These are phyloP conservation scores for Plutella xylostella DNA, from an alignment of 2,888 invertebrate species.

Conservation along the genomic window DNA sequence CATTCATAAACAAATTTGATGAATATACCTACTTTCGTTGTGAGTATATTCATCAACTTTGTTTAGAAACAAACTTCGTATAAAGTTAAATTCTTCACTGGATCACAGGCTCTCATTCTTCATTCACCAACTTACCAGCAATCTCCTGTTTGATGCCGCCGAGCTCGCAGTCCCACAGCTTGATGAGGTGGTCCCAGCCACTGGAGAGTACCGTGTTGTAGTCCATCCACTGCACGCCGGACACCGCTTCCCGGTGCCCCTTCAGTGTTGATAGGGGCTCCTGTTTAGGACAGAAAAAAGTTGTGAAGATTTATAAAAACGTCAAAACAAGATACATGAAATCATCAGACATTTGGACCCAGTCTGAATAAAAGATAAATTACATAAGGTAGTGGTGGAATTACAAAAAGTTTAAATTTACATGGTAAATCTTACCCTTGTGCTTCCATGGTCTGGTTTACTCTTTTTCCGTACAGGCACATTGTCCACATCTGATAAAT, in stretches of 20 bases:
- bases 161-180: constrained; percentile 92
- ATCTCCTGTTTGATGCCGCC: constrained; percentile 87
- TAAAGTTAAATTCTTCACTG: too few species aligned
- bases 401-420: not conserved
- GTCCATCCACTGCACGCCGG: constrained; percentile 87
- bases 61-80: too few species aligned
- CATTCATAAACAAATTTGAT: too few species aligned
- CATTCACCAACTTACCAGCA: constrained; percentile 60
- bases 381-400: not conserved
- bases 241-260: constrained; percentile 93
- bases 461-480: constrained; percentile 71
- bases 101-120: too few species aligned
- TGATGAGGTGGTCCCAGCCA: constrained; percentile 96
- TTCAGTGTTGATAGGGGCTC: constrained; percentile 88
- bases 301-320: not conserved
- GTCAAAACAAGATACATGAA: too few species aligned
- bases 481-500: constrained; percentile 66
- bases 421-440: constrained; percentile 56
- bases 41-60: too few species aligned
- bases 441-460: constrained; percentile 67
- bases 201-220: constrained; percentile 82
- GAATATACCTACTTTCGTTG: too few species aligned
- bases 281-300: constrained; percentile 49
- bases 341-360: too few species aligned
- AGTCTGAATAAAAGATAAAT: not conserved